Conservation (phyloP, 2,797 vertebrate genomes). For the Tauraco hartlaubi region DNA sequence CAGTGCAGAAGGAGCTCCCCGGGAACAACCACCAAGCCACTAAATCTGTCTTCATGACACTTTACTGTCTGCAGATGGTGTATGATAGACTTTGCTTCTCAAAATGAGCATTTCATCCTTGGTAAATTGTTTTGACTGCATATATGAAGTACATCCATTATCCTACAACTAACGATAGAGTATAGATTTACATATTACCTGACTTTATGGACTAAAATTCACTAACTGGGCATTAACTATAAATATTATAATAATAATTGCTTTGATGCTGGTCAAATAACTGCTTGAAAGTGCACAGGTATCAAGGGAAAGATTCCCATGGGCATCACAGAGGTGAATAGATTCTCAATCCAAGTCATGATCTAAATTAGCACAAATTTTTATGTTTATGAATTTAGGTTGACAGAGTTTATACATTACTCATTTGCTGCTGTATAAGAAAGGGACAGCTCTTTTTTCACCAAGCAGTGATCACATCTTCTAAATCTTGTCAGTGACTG, state of each 20-base stretch:
- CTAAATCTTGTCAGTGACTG: background rate
- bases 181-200: background rate
- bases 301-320: background rate
- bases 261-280: background rate
- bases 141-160: background rate
- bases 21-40: slow-evolving; percentile 10
- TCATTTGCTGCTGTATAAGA: background rate
- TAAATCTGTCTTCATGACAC: slow-evolving; percentile 55
- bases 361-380: background rate
- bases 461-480: fast-evolving
- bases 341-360: background rate
- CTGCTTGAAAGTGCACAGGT: background rate
- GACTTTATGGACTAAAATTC: background rate
- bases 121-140: slow-evolving; percentile 12
- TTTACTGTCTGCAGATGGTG: slow-evolving; percentile 60
- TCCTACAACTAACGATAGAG: background rate
- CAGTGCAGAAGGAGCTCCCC: slow-evolving; percentile 45
- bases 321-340: background rate
- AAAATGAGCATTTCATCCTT: slow-evolving; percentile 27
- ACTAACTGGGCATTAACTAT: background rate
- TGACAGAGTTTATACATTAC: background rate
- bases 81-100: slow-evolving; percentile 16
- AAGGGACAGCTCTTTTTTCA: background rate
- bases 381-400: background rate
- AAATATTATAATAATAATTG: background rate